Evolutionary conservation across 1,140 invertebrate genomes (phyloP), one percentile per base, ranked within the genome.

Genomic region (Lithobius niger): DNA sequence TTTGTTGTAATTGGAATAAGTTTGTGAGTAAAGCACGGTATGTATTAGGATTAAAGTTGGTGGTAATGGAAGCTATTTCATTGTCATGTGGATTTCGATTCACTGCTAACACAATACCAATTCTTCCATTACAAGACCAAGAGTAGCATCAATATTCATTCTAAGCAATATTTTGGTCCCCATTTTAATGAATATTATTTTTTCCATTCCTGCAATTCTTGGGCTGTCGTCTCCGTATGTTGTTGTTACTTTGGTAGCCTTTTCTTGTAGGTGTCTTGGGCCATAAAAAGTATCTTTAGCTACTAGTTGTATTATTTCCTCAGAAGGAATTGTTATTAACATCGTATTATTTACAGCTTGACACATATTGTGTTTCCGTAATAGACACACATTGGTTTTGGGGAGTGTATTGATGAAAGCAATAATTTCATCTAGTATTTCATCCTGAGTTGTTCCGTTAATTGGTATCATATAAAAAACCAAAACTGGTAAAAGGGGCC

Each of bases 101-200:
- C 16, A 51, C 18, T 24, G 4, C 10, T 22, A 3, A 4, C 51
- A n/a, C 15, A 21, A 16, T n/a, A n/a, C 53, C 3, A 55, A 22
- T 10, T n/a, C 16, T 43, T 44, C 53, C 24, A 52, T 55, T n/a
- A 48, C 31, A 6, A 45, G 26, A 10, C 42, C 42, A 22, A 21
- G 15, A 24, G 10, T 44, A 3, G 52, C 26, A 18, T 27, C 26
- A 21, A 45, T 44, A 27, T 55, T 55, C 19, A 22, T 54, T 27
- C 10, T 48, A 21, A 54, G 25, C 44, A 55, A 52, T 4, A 55
- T 22, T 48, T 26, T 18, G 6, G 3, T 18, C 18, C 53, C 44
- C 24, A 15, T 26, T 48, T 55, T 55, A 6, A 55, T 45, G 13
- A 24, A 13, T 44, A 55, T 27, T 21, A 13, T 27, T 24, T 45